Percentiles rank a stretch among this genome's conserved stretches.
These are phyloP conservation scores for Cepaea hortensis DNA, from an alignment of 2,888 invertebrate genomes.

Conservation along the genomic window DNA sequence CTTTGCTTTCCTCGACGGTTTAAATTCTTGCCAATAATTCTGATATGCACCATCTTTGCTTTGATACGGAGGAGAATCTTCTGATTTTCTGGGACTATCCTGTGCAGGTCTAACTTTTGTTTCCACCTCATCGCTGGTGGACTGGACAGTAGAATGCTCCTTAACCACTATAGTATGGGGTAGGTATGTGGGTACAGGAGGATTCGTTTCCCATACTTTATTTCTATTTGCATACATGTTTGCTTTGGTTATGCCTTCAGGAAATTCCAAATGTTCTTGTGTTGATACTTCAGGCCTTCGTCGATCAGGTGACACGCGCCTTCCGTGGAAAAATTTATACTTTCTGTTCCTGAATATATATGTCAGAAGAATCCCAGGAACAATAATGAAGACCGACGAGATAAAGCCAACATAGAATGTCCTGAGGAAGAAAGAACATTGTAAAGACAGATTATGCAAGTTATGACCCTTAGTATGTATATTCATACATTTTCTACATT, in stretches of 20 bases:
- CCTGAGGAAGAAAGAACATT: slow-evolving; percentile 32
- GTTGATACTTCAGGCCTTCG: not conserved
- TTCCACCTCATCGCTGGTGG: no score
- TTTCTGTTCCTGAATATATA: slow-evolving; percentile 52
- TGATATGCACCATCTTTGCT: not conserved
- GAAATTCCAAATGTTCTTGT: not conserved
- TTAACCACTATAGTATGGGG: no score
- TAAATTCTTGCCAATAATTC: not conserved
- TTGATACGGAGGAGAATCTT: not conserved
- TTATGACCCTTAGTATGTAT: not conserved
- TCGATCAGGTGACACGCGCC: not conserved
- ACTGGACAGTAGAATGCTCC: no score
- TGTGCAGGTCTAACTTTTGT: no score
- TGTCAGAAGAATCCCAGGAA: slow-evolving; percentile 53
- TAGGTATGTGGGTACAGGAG: no score
- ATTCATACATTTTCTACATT: not conserved
- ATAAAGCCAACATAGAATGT: slow-evolving; percentile 58
- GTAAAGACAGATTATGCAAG: not conserved
- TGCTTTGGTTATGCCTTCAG: not conserved
- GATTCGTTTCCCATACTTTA: not conserved
- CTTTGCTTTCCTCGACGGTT: not conserved
- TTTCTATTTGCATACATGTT: not conserved
- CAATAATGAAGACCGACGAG: slow-evolving; percentile 55
- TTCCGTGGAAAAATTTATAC: not conserved
- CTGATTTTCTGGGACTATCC: no score